Evolutionary conservation across 2,888 invertebrate species (phyloP).

Genomic region (Dascillus cervinus): DNA sequence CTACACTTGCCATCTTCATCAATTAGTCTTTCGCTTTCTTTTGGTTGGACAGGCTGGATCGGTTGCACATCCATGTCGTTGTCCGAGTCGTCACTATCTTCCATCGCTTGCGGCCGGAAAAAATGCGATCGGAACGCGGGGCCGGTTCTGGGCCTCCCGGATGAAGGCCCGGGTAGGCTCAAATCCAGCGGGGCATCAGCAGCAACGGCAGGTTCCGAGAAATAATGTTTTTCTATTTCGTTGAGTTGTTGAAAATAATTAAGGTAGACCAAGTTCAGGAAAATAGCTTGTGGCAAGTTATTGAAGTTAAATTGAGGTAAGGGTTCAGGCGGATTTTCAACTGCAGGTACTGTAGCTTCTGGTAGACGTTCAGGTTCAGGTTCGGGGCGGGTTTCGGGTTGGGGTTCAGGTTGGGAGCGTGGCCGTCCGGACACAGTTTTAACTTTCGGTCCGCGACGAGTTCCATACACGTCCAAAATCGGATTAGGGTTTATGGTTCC

Average conservation of each 20-base stretch:
- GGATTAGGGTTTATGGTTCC: constrained; percentile 82
- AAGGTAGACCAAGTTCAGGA: too few relatives aligned
- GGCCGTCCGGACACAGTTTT: constrained; percentile 22
- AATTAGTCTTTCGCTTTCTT: constrained; percentile 34
- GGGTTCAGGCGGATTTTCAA: too few relatives aligned
- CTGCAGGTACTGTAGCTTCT: too few relatives aligned
- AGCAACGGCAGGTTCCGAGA: constrained; percentile 30
- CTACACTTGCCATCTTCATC: constrained; percentile 41
- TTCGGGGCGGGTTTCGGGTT: constrained; percentile 18
- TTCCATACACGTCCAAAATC: constrained; percentile 87
- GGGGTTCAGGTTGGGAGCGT: constrained; percentile 3
- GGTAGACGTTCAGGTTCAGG: too few relatives aligned
- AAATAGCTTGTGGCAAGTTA: constrained; percentile 21
- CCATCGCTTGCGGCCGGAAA: constrained; percentile 30
- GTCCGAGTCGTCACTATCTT: constrained; percentile 28
- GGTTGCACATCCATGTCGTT: constrained; percentile 44
- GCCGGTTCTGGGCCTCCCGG: constrained; percentile 77
- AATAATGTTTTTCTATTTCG: constrained; percentile 11
- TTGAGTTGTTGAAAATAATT: too few relatives aligned
- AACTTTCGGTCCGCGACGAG: constrained; percentile 77
- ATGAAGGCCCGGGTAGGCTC: constrained; percentile 42
- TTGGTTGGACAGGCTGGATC: neutral
- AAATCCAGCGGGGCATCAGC: constrained; percentile 50
- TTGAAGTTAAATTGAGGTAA: constrained; percentile 25
- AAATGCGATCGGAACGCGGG: constrained; percentile 77